Conservation (phyloP, 23 tunicate species). For the Aplidium turbinatum region DNA sequence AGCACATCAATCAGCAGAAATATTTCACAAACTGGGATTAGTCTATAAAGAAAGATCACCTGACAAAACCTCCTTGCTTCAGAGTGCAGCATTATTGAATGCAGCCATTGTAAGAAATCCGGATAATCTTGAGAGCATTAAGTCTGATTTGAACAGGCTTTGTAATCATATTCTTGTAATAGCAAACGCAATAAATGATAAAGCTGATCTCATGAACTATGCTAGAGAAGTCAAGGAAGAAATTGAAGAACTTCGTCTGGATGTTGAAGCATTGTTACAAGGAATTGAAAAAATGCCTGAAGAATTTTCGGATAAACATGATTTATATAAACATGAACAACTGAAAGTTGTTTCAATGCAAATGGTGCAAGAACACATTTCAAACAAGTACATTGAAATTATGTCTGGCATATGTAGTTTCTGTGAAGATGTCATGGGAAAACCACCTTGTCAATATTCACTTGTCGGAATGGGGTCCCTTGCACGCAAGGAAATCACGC, state of each 20-base stretch:
- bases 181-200: not conserved
- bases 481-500: slow-evolving; percentile 23
- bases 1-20: not conserved
- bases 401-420: not conserved
- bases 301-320: too few relatives aligned
- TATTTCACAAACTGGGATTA: not conserved
- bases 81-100: not conserved
- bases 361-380: not conserved
- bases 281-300: not conserved
- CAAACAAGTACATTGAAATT: slow-evolving; percentile 14
- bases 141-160: not conserved
- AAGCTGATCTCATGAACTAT: not conserved
- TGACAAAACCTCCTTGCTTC: not conserved
- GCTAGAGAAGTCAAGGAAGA: not conserved
- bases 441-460: slow-evolving; percentile 39
- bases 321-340: not conserved
- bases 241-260: not conserved
- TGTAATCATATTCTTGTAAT: not conserved
- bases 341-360: not conserved
- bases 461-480: slow-evolving; percentile 28
- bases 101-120: not conserved
- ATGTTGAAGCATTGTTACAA: not conserved
- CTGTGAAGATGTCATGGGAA: slow-evolving; percentile 31
- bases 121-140: not conserved
- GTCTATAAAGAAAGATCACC: not conserved